Evolutionary conservation across 2,888 invertebrate species (phyloP).

Genomic region (Argynnis bischoffii): DNA sequence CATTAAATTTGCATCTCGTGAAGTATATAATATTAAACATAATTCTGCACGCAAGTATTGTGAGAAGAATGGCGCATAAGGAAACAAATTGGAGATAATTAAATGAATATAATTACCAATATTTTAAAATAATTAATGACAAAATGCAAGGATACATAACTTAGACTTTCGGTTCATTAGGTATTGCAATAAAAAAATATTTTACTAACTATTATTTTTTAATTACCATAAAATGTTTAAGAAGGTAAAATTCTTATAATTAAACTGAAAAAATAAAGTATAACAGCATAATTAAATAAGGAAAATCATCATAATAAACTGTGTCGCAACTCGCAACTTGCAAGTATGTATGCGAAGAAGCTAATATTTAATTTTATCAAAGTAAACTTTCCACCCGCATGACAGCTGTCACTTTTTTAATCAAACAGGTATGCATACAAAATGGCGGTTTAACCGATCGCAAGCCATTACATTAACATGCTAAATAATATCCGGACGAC

Average conservation of each 20-base stretch:
- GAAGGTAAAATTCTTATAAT: no score
- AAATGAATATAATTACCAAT: no score
- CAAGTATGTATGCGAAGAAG: not conserved
- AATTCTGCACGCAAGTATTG: conserved; percentile 6
- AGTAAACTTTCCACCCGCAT: conserved; percentile 49
- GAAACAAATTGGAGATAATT: not conserved
- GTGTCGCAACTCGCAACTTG: no score
- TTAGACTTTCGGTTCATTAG: no score
- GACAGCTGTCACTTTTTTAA: conserved; percentile 58
- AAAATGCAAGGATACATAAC: no score
- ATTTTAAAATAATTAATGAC: no score
- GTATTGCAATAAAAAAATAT: no score
- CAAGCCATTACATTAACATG: conserved; percentile 38
- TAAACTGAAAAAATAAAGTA: not conserved
- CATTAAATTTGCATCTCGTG: conserved; percentile 13
- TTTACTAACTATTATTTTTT: no score
- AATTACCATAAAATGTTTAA: no score
- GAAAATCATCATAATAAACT: conserved; percentile 1
- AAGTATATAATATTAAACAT: not conserved
- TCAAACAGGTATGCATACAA: conserved; percentile 36
- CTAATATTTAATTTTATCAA: conserved; percentile 16
- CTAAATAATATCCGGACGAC: conserved; percentile 54
- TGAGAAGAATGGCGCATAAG: not conserved
- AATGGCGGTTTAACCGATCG: conserved; percentile 27
- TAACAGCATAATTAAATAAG: conserved; percentile 11